Percentiles rank a stretch among this genome's conserved stretches.
These are phyloP conservation scores for Anastrepha ludens DNA, from an alignment of 1,140 invertebrate genomes.

Conservation along the genomic window DNA sequence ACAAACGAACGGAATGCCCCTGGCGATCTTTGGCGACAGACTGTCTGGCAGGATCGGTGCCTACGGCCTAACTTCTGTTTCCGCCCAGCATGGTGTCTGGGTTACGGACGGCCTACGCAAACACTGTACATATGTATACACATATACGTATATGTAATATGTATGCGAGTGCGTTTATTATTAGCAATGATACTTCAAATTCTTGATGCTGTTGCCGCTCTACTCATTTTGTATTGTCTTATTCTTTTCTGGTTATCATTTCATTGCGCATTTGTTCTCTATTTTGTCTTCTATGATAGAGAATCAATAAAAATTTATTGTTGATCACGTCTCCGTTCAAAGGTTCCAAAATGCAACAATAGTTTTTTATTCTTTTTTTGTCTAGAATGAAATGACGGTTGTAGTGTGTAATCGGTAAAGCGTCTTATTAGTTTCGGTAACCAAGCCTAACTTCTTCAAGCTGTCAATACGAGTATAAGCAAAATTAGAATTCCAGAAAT, in stretches of 20 bases:
- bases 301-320: conserved; percentile 12
- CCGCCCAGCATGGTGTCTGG: not conserved
- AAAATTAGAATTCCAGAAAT: too few relatives aligned
- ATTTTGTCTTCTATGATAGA: not conserved
- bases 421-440: conserved; percentile 27
- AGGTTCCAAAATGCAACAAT: not conserved
- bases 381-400: not conserved
- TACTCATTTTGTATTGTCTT: not conserved
- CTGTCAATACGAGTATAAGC: too few relatives aligned
- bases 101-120: not conserved
- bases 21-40: conserved; percentile 43
- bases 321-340: conserved; percentile 20
- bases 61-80: not conserved
- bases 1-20: not conserved
- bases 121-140: not conserved
- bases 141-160: not conserved
- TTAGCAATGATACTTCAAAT: conserved; percentile 10
- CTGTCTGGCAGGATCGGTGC: conserved; percentile 49
- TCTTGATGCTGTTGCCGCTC: not conserved
- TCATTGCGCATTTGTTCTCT: not conserved
- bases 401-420: conserved; percentile 5
- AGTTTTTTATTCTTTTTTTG: not conserved
- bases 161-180: not conserved
- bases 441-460: not conserved
- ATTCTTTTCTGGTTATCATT: too few relatives aligned